Percentiles rank a stretch among this genome's conserved stretches.
Evolutionary conservation across 2,797 vertebrate genomes (phyloP).

Genomic region (Pogonophryne albipinna): DNA sequence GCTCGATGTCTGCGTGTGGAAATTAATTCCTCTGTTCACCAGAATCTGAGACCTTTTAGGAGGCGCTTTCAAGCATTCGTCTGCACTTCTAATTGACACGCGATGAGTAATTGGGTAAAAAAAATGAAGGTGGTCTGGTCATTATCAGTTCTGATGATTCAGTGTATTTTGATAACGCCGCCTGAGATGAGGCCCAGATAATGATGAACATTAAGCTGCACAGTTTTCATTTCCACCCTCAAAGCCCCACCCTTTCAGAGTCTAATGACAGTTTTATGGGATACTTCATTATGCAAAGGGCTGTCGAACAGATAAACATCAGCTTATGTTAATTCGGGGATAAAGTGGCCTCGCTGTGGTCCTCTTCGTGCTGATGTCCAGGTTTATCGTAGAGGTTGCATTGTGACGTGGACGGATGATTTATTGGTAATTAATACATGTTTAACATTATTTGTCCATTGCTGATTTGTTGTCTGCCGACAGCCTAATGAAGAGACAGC

Average conservation of each 20-base stretch:
- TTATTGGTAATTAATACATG: slow-evolving; percentile 58
- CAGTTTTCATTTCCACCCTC: slow-evolving; percentile 68
- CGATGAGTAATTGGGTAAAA: slow-evolving; percentile 64
- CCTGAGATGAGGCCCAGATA: slow-evolving; percentile 69
- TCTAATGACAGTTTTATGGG: slow-evolving; percentile 82
- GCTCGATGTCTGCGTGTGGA: slow-evolving; percentile 42
- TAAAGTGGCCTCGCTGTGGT: slow-evolving; percentile 49
- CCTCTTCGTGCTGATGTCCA: slow-evolving; percentile 34
- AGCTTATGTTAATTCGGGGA: slow-evolving; percentile 73
- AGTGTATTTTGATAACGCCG: slow-evolving; percentile 77
- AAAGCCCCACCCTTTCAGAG: slow-evolving; percentile 28
- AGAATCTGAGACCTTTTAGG: slow-evolving; percentile 48
- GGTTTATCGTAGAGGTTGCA: slow-evolving; percentile 28
- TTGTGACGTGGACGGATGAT: slow-evolving; percentile 53
- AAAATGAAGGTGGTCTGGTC: slow-evolving; percentile 56
- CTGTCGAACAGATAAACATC: slow-evolving; percentile 76
- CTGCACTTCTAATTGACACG: slow-evolving; percentile 61
- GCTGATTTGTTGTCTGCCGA: slow-evolving; percentile 42
- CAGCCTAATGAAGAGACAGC: slow-evolving; percentile 59
- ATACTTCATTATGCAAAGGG: slow-evolving; percentile 79
- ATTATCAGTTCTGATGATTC: slow-evolving; percentile 77
- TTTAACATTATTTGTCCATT: slow-evolving; percentile 52
- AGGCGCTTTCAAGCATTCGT: slow-evolving; percentile 39
- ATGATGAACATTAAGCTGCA: slow-evolving; percentile 75
- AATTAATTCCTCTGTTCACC: slow-evolving; percentile 55